Evolutionary conservation across 2,797 vertebrate genomes (phyloP).

Genomic region (Pempheris klunzingeri): DNA sequence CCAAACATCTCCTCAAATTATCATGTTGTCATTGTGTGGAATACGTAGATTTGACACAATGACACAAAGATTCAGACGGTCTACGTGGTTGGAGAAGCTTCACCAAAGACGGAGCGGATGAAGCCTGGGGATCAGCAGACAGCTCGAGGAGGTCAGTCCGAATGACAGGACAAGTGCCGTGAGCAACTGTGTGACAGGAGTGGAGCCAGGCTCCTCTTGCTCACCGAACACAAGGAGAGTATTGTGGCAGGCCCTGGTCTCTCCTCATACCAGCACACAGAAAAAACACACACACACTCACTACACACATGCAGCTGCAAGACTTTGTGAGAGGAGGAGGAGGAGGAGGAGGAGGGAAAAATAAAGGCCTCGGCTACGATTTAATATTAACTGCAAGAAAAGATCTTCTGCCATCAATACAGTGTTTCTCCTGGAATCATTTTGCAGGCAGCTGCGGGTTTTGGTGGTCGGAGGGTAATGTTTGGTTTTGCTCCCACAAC

Average conservation of each 20-base stretch:
- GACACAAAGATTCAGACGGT: not conserved
- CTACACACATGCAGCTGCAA: slow-evolving; percentile 76
- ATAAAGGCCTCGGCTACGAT: slow-evolving; percentile 56
- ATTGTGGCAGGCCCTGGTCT: slow-evolving; percentile 75
- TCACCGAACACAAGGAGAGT: slow-evolving; percentile 79
- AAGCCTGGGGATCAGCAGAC: slow-evolving; percentile 70
- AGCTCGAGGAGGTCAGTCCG: slow-evolving; percentile 77
- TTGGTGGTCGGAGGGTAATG: slow-evolving; percentile 18
- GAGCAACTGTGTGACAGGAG: slow-evolving; percentile 85
- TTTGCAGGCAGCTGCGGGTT: slow-evolving; percentile 39
- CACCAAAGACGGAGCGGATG: slow-evolving; percentile 43
- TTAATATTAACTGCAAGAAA: slow-evolving; percentile 57
- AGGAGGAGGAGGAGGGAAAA: no score
- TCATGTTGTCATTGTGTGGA: slow-evolving; percentile 14
- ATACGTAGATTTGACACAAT: not conserved
- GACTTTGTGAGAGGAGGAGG: slow-evolving; percentile 56
- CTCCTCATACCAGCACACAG: slow-evolving; percentile 72
- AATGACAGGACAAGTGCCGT: slow-evolving; percentile 83
- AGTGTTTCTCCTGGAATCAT: slow-evolving; percentile 36
- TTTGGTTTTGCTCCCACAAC: slow-evolving; percentile 45
- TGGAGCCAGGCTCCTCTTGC: slow-evolving; percentile 75
- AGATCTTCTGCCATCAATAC: slow-evolving; percentile 37
- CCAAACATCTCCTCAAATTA: slow-evolving; percentile 37
- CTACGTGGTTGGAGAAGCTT: slow-evolving; percentile 22
- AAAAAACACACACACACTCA: slow-evolving; percentile 44